Conservation (phyloP, 2,888 invertebrate species). For the Mayetiola destructor region DNA sequence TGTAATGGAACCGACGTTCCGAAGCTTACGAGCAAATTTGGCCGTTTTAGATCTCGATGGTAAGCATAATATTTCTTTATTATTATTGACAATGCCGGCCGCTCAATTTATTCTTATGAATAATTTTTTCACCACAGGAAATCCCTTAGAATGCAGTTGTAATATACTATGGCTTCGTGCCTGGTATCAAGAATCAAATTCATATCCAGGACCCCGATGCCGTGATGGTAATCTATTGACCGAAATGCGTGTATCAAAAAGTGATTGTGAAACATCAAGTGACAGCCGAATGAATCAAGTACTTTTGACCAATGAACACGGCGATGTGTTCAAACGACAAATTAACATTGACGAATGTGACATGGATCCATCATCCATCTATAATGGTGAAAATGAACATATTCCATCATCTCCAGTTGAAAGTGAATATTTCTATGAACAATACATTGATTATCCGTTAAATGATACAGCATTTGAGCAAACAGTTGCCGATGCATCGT, state of each 20-base stretch:
- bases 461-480: constrained; percentile 38
- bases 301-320: constrained; percentile 51
- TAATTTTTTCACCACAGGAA: constrained; percentile 40
- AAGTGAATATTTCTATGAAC: constrained; percentile 70
- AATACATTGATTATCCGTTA: constrained; percentile 63
- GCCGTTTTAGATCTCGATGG: constrained; percentile 74
- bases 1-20: constrained; percentile 58
- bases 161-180: constrained; percentile 69
- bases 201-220: constrained; percentile 53
- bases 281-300: constrained; percentile 35
- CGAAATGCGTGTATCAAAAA: constrained; percentile 52
- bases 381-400: constrained; percentile 37
- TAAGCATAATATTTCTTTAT: constrained; percentile 30
- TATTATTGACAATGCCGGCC: too few relatives aligned
- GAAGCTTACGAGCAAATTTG: constrained; percentile 62
- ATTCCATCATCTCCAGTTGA: constrained; percentile 54
- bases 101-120: not conserved
- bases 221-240: constrained; percentile 63
- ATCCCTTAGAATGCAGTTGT: constrained; percentile 71
- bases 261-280: constrained; percentile 43
- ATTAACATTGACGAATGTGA: constrained; percentile 42
- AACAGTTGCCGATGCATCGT: not conserved
- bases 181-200: constrained; percentile 61
- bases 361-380: constrained; percentile 30
- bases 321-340: constrained; percentile 46